A percentile compares a stretch with the other conserved stretches of the same genome.
Evolutionary conservation across 2,888 invertebrate genomes (phyloP).

Genomic region (Lycaena phlaeas): DNA sequence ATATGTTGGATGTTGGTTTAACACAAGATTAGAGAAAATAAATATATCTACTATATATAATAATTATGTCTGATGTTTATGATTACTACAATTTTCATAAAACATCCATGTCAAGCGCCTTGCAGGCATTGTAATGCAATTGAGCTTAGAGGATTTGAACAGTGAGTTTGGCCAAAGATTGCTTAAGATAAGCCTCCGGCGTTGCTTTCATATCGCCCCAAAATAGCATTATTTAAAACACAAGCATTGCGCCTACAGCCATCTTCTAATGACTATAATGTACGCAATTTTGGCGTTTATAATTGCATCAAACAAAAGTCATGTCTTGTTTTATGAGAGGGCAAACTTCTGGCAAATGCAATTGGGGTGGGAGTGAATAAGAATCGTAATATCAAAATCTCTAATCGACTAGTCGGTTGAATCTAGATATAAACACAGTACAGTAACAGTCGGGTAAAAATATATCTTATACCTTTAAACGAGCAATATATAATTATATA

Average conservation of each 20-base stretch:
- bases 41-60: too few relatives aligned
- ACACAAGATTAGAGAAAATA: too few relatives aligned
- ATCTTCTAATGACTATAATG: slow-evolving; percentile 21
- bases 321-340: neutral
- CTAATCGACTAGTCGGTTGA: too few relatives aligned
- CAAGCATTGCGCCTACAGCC: slow-evolving; percentile 40
- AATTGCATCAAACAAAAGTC: slow-evolving; percentile 5
- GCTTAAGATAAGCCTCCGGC: slow-evolving; percentile 37
- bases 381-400: too few relatives aligned
- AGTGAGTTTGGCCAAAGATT: slow-evolving; percentile 35
- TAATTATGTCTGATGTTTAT: too few relatives aligned
- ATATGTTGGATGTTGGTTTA: too few relatives aligned
- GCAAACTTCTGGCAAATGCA: too few relatives aligned
- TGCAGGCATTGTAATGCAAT: slow-evolving; percentile 34
- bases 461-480: too few relatives aligned
- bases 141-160: slow-evolving; percentile 39
- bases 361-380: too few relatives aligned
- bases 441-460: too few relatives aligned
- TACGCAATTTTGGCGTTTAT: slow-evolving; percentile 11
- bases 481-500: too few relatives aligned
- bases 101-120: slow-evolving; percentile 17
- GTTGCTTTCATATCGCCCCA: slow-evolving; percentile 51
- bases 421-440: too few relatives aligned
- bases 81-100: neutral
- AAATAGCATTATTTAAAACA: slow-evolving; percentile 49